Percentiles rank a stretch among this genome's conserved stretches.
Evolutionary conservation across 2,888 invertebrate genomes (phyloP).

Genomic region (Zhengitettix transpicula): DNA sequence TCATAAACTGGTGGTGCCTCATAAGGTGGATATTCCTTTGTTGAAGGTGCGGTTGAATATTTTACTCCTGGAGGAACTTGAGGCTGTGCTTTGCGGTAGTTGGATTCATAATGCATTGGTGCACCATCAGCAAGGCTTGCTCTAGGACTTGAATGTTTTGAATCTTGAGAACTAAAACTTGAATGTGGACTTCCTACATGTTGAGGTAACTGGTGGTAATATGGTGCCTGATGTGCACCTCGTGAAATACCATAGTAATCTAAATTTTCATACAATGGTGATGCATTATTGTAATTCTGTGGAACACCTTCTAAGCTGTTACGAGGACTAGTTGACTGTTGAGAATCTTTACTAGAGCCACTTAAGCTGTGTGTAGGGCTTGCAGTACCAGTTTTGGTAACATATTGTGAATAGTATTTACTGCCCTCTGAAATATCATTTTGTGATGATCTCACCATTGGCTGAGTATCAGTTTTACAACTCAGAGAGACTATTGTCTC

Average conservation of each 20-base stretch:
- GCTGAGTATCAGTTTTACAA: slow-evolving; percentile 5
- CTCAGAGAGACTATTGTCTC: slow-evolving; percentile 35
- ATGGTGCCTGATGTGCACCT: slow-evolving; percentile 35
- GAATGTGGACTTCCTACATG: slow-evolving; percentile 23
- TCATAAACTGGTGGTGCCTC: slow-evolving; percentile 42
- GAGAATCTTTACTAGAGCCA: slow-evolving; percentile 36
- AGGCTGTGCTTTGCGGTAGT: slow-evolving; percentile 61
- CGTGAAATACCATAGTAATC: slow-evolving; percentile 49
- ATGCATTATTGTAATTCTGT: slow-evolving; percentile 18
- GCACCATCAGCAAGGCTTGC: slow-evolving; percentile 27
- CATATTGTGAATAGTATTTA: slow-evolving; percentile 2
- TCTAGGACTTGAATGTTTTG: slow-evolving; percentile 30
- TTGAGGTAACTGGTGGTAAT: slow-evolving; percentile 37
- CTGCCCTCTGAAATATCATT: slow-evolving; percentile 1
- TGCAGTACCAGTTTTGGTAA: slow-evolving; percentile 19
- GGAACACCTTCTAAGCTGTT: slow-evolving; percentile 21
- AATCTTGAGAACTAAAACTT: slow-evolving; percentile 28
- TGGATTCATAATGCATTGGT: slow-evolving; percentile 30
- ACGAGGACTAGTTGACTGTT: slow-evolving; percentile 27
- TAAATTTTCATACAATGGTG: slow-evolving; percentile 65
- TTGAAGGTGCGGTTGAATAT: background rate
- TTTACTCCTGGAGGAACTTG: slow-evolving; percentile 50
- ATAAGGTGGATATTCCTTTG: slow-evolving; percentile 25
- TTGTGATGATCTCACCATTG: background rate
- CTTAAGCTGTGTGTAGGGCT: slow-evolving; percentile 44